Evolutionary conservation across 2,797 vertebrate genomes (phyloP).

Genomic region (Mormyrops boulengeri): DNA sequence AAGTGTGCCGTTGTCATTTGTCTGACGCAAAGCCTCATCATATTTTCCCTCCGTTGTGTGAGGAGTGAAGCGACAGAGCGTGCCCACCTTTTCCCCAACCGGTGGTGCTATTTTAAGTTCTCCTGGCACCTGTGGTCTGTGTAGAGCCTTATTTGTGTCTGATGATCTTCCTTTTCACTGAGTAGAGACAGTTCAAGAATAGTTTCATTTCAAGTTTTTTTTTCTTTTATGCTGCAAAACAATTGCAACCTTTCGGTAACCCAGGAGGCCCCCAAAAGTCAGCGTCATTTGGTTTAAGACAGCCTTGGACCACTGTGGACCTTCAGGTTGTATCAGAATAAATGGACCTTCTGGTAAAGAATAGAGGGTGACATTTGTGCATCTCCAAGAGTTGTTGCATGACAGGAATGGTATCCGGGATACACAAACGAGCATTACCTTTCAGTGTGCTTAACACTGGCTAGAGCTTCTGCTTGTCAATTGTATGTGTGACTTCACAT

Average conservation of each 20-base stretch:
- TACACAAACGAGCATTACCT: background rate
- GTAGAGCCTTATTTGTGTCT: slow-evolving; percentile 7
- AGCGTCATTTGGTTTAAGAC: background rate
- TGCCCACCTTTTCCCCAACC: slow-evolving; percentile 18
- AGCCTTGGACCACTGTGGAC: background rate
- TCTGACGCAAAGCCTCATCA: slow-evolving; percentile 36
- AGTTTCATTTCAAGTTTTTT: slow-evolving; percentile 17
- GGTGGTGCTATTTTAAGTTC: slow-evolving; percentile 22
- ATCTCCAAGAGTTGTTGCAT: background rate
- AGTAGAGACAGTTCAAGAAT: background rate
- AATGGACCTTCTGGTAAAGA: background rate
- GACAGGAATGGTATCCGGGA: background rate
- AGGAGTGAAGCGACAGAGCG: background rate
- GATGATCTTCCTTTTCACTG: background rate
- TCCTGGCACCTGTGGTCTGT: background rate
- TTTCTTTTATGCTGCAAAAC: slow-evolving; percentile 6
- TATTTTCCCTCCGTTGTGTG: slow-evolving; percentile 33
- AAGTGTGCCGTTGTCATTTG: slow-evolving; percentile 41
- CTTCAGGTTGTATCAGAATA: background rate
- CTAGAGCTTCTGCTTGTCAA: background rate
- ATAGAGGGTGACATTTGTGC: slow-evolving; percentile 3
- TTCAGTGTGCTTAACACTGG: background rate
- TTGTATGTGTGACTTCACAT: background rate
- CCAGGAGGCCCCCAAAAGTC: background rate
- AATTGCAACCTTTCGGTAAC: background rate